Percentiles rank a stretch among this genome's conserved stretches.
phyloP scores from a whole-genome alignment of 2,113 vertebrate species.

The Orcinus orca region DNA sequence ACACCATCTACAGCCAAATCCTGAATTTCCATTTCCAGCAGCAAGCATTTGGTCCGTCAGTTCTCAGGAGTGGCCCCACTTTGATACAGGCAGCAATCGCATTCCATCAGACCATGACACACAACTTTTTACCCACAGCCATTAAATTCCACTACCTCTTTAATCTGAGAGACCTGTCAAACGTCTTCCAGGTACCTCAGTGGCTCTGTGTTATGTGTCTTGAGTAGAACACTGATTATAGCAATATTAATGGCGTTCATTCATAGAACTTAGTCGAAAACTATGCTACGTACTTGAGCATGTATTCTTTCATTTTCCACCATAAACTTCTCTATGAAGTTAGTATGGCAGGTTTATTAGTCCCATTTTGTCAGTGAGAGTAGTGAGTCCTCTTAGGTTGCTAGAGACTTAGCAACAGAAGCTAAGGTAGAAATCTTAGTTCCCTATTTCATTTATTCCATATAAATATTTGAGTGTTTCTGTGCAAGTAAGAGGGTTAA shows the following conservation, averaged over 20 bases:
- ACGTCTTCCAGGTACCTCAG: conserved; percentile 84
- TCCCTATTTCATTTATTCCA: neutral
- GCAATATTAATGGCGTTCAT: neutral
- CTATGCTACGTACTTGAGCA: neutral
- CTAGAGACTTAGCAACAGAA: neutral
- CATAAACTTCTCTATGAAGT: neutral
- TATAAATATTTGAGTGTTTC: neutral
- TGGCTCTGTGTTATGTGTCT: neutral
- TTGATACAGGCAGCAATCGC: conserved; percentile 81
- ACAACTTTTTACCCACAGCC: conserved; percentile 84
- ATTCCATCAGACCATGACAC: conserved; percentile 84
- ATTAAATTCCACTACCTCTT: conserved; percentile 88
- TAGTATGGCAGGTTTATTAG: neutral
- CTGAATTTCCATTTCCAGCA: conserved; percentile 83
- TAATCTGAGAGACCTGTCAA: conserved; percentile 86
- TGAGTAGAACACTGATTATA: neutral
- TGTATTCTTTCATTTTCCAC: neutral
- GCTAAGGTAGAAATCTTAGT: neutral
- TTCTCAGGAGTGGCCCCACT: conserved; percentile 74
- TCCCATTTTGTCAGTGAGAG: neutral
- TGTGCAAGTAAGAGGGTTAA: neutral
- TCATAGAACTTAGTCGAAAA: neutral
- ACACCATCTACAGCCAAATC: conserved; percentile 86
- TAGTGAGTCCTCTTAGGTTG: neutral
- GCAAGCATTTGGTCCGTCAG: conserved; percentile 73